Percentiles rank a stretch among this genome's conserved stretches.
These are phyloP conservation scores for Aphaenogaster ashmeadi DNA, from an alignment of 1,140 invertebrate species.

Conservation along the genomic window DNA sequence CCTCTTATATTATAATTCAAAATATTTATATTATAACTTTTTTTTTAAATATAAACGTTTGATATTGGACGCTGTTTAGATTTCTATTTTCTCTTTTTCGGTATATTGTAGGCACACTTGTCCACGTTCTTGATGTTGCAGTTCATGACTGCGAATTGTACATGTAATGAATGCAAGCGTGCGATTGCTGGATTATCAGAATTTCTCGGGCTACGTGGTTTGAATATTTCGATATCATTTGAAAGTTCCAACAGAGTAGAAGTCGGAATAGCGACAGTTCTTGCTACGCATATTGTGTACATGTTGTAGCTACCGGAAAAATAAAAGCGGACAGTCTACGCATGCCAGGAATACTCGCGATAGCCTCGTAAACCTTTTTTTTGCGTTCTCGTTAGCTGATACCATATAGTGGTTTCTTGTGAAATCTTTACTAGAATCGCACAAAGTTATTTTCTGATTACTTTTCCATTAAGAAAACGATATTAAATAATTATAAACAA, in stretches of 20 bases:
- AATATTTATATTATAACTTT: not conserved
- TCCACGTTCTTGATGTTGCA: not conserved
- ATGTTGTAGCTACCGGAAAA: conserved; percentile 28
- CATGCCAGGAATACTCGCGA: conserved; percentile 43
- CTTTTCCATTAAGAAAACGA: not conserved
- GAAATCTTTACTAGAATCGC: not conserved
- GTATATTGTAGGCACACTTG: not conserved
- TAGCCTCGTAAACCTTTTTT: conserved; percentile 30
- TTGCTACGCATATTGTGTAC: not conserved
- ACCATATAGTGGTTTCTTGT: not conserved
- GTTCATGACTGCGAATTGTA: not conserved
- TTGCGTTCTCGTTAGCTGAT: conserved; percentile 12
- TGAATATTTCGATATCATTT: conserved; percentile 31
- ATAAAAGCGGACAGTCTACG: conserved; percentile 41
- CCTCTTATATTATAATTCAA: not conserved
- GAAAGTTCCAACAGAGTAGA: conserved; percentile 8
- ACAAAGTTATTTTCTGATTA: not conserved
- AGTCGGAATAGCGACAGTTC: conserved; percentile 19
- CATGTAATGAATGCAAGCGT: conserved; percentile 13
- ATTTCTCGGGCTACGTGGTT: conserved; percentile 33
- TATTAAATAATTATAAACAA: not conserved
- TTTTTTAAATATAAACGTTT: not conserved
- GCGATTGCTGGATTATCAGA: not conserved
- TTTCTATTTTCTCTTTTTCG: conserved; percentile 4
- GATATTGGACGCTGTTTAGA: not conserved